Conservation (phyloP, 2,888 invertebrate species). For the Polymixis flavicincta region DNA sequence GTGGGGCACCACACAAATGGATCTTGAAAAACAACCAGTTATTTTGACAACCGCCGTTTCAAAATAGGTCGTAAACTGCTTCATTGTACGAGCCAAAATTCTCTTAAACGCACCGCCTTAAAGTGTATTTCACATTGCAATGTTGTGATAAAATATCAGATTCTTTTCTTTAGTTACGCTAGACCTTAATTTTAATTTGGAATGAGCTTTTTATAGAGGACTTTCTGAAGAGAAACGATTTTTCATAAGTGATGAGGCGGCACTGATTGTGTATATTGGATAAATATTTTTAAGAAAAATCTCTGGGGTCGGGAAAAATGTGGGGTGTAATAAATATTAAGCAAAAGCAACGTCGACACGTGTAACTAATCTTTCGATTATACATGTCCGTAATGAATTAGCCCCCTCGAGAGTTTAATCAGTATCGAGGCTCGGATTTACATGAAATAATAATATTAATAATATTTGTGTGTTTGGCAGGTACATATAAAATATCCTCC, state of each 20-base stretch:
- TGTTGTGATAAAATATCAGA: constrained; percentile 73
- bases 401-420: constrained; percentile 75
- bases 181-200: constrained; percentile 90
- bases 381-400: constrained; percentile 77
- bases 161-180: constrained; percentile 82
- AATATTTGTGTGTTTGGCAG: constrained; percentile 69
- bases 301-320: constrained; percentile 80
- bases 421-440: constrained; percentile 69
- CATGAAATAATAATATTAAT: no score
- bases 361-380: constrained; percentile 87
- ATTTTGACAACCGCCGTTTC: constrained; percentile 84
- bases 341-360: constrained; percentile 84
- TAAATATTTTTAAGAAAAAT: constrained; percentile 88
- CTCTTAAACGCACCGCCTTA: constrained; percentile 63
- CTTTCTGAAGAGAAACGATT: constrained; percentile 87
- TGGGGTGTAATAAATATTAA: constrained; percentile 83
- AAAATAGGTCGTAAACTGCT: constrained; percentile 78
- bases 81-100: constrained; percentile 66
- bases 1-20: constrained; percentile 84
- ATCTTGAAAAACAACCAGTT: constrained; percentile 89
- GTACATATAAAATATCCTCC: constrained; percentile 66
- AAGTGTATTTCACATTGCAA: constrained; percentile 70
- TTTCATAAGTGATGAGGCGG: constrained; percentile 90
- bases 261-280: constrained; percentile 88
- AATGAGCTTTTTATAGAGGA: constrained; percentile 90